Evolutionary conservation across 2,113 vertebrate genomes (phyloP).

Genomic region (Hippolais icterina): DNA sequence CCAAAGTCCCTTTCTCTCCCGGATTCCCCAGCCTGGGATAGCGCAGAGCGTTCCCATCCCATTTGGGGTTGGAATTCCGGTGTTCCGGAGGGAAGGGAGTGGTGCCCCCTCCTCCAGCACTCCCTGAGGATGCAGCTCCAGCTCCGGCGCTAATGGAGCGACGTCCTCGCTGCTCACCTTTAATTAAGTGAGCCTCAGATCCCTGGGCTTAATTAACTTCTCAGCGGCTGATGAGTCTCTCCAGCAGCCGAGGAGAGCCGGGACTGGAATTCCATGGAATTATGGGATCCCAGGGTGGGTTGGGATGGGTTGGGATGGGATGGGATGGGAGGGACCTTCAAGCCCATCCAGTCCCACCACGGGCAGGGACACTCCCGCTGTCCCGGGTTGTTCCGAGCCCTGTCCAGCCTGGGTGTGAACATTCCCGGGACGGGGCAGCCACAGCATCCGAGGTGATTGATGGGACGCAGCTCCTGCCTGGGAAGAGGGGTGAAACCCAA

Average conservation of each 20-base stretch:
- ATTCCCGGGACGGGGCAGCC: neutral
- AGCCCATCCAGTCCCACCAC: neutral
- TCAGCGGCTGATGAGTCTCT: neutral
- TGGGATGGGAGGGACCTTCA: neutral
- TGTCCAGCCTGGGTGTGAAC: neutral
- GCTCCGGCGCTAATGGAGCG: neutral
- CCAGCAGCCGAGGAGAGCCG: neutral
- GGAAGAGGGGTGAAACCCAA: neutral
- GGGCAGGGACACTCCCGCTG: accelerated
- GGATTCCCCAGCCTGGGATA: neutral
- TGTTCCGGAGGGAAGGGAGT: accelerated
- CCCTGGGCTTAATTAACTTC: neutral
- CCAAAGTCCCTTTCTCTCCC: accelerated
- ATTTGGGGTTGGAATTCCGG: accelerated
- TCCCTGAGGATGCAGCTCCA: neutral
- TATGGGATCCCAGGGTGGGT: neutral
- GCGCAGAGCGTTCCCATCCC: accelerated
- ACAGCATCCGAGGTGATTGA: accelerated
- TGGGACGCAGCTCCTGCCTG: too few relatives aligned
- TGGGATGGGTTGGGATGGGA: neutral
- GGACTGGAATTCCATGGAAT: accelerated
- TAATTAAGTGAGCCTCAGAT: neutral
- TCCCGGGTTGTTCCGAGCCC: neutral
- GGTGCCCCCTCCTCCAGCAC: neutral
- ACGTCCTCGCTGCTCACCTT: neutral